A percentile compares a stretch with the other conserved stretches of the same genome.
These are phyloP conservation scores for Propithecus coquereli DNA, from an alignment of 2,113 vertebrate species.

Conservation along the genomic window DNA sequence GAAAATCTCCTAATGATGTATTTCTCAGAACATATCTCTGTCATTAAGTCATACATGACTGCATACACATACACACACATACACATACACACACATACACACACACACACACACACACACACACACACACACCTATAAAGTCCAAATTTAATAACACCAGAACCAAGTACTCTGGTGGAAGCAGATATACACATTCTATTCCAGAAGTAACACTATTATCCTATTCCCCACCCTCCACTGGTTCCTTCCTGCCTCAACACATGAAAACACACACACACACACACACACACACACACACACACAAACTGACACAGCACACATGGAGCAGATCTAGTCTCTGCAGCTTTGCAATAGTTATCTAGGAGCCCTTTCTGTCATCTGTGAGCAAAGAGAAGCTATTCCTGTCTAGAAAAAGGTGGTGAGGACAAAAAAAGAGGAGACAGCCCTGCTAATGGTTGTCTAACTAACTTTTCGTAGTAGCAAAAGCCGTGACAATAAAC, in stretches of 20 bases:
- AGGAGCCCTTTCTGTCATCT: neutral
- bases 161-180: neutral
- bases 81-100: too few relatives aligned
- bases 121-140: neutral
- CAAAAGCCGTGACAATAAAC: neutral
- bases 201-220: neutral
- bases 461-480: neutral
- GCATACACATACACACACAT: too few relatives aligned
- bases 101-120: too few relatives aligned
- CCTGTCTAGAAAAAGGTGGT: neutral
- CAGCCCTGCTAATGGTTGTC: neutral
- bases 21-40: neutral
- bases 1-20: neutral
- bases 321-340: neutral
- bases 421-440: neutral
- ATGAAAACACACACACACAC: neutral
- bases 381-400: neutral
- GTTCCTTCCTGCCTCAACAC: neutral
- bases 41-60: neutral
- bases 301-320: neutral
- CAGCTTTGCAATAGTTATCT: neutral
- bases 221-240: neutral
- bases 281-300: neutral
- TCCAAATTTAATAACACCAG: neutral
- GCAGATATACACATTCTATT: neutral